Base-by-base conservation (phyloP, 1,140 invertebrate genomes). In the Archivesica marissinica region DNA sequence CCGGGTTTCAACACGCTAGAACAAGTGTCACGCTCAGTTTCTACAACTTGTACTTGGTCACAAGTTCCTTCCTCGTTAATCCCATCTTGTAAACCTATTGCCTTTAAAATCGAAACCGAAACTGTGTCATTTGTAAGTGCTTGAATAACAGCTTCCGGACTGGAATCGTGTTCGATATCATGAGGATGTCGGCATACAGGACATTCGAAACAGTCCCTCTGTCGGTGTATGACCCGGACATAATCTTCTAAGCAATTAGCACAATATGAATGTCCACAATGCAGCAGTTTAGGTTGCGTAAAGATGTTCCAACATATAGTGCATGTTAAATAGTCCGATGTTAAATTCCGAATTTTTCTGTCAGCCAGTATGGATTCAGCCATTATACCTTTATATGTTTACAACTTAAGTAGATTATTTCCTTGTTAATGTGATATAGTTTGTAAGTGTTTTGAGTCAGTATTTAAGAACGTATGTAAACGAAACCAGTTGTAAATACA, bases 181-280 rank as follows among this genome's bases (percentile, higher is more conserved):
- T 82, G 41, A 3, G 50, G 35, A 44, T 72, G 41, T 9, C 80
- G 66, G 38, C 80, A 82, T 44, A 72, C 52, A 17, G 80, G 80
- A 44, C 80, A 82, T 39, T 82, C 80, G 35, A 70, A 82, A 15
- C 41, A 59, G 30, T 82, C 47, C 25, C 52, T 56, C n/a, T 52
- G 41, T 7, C 70, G 25, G 0, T 44, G 33, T 44, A 82, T 41
- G 15, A 59, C 50, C 11, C 54, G 28, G 1, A 82, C 30, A 50
- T 82, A 82, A 33, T 70, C 80, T 6, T 56, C 50, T 35, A 82
- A 61, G 44, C 80, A 82, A 11, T 39, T 44, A 30, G 80, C 44
- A 74, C 80, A 82, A 33, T 68, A 82, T 17, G 80, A 74, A 38
- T 82, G 80, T 56, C 80, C 80, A 74, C 80, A 82, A 1, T 82